Percentiles rank a stretch among this genome's conserved stretches.
Evolutionary conservation across 2,888 invertebrate genomes (phyloP).

Genomic region (Fragum fragum): DNA sequence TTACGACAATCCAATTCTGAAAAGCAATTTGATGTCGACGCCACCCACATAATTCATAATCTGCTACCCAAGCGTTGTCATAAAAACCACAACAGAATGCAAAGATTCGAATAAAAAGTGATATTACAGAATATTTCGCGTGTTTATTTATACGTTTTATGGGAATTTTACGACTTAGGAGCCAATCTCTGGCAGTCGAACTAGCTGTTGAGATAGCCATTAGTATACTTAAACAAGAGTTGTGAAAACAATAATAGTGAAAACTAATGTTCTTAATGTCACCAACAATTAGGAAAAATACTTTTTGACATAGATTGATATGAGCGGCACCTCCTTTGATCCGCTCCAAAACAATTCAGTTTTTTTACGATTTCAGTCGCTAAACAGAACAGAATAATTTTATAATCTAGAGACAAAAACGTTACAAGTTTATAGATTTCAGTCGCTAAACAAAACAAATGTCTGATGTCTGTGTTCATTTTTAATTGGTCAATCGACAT

Average conservation of each 20-base stretch:
- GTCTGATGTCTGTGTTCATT: too few relatives aligned
- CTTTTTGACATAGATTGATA: constrained; percentile 26
- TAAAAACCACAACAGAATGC: constrained; percentile 39
- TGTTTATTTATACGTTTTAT: constrained; percentile 37
- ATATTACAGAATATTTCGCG: constrained; percentile 34
- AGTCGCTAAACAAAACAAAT: too few relatives aligned
- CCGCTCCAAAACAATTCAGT: too few relatives aligned
- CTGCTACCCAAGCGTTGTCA: constrained; percentile 13
- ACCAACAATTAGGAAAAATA: constrained; percentile 8
- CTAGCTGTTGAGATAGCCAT: constrained; percentile 17
- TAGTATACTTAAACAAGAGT: constrained; percentile 30
- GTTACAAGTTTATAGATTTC: too few relatives aligned
- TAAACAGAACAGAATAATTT: too few relatives aligned
- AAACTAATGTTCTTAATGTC: constrained; percentile 16
- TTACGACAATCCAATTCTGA: constrained; percentile 32
- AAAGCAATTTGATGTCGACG: constrained; percentile 23
- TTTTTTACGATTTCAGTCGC: too few relatives aligned
- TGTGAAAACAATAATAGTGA: constrained; percentile 24
- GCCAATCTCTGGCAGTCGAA: constrained; percentile 18
- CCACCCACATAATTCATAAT: constrained; percentile 33
- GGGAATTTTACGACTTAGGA: constrained; percentile 26
- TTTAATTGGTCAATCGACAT: too few relatives aligned
- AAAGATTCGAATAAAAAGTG: constrained; percentile 20
- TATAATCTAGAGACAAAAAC: too few relatives aligned
- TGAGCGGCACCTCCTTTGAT: not conserved